phyloP scores from a whole-genome alignment of 2,888 invertebrate genomes.

The Pollenia griseotomentosa region DNA sequence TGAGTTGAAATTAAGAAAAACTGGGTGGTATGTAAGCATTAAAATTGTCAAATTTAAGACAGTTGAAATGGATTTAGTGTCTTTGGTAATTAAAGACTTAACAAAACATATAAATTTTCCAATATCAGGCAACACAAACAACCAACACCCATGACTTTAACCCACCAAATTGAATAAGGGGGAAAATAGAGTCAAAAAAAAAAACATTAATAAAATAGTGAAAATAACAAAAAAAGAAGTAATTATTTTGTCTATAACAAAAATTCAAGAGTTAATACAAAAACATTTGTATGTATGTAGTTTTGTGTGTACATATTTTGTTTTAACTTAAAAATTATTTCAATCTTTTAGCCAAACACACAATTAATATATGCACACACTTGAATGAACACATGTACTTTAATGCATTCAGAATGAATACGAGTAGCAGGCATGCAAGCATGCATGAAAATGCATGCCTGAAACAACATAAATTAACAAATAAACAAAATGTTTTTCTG shows the following conservation, averaged over 20 bases:
- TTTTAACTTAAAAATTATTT: constrained; percentile 48
- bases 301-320: neutral
- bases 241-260: constrained; percentile 27
- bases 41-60: constrained; percentile 82
- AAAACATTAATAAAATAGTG: neutral
- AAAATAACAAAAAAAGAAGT: constrained; percentile 18
- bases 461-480: constrained; percentile 33
- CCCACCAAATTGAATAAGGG: constrained; percentile 16
- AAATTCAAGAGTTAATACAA: constrained; percentile 43
- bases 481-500: neutral
- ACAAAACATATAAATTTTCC: constrained; percentile 71
- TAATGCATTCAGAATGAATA: constrained; percentile 45
- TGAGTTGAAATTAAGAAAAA: constrained; percentile 64
- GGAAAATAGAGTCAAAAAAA: constrained; percentile 7
- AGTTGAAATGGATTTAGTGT: constrained; percentile 82
- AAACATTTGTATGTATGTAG: neutral
- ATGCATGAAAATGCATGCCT: constrained; percentile 37
- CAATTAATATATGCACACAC: constrained; percentile 30
- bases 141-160: constrained; percentile 25
- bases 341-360: constrained; percentile 66
- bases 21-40: constrained; percentile 82
- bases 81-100: constrained; percentile 81
- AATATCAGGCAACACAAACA: constrained; percentile 48
- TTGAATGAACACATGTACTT: constrained; percentile 59
- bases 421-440: constrained; percentile 41